These are phyloP conservation scores for Geotrupes spiniger DNA, from an alignment of 2,888 invertebrate genomes.

Conservation along the genomic window DNA sequence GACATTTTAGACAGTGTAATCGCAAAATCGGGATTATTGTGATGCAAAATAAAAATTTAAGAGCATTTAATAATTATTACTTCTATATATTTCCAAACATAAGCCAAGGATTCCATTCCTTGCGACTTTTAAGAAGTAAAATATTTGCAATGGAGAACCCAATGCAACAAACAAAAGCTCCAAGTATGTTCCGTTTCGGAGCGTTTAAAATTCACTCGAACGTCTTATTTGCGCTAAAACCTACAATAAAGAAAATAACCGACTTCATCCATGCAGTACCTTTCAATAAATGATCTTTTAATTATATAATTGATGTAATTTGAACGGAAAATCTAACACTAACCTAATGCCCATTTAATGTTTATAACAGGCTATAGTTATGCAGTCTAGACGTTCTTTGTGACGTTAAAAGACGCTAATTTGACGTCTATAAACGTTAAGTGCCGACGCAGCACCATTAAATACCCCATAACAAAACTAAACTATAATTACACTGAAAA, in stretches of 20 bases:
- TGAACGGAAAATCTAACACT: conserved; percentile 30
- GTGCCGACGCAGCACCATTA: conserved; percentile 32
- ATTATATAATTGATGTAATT: conserved; percentile 4
- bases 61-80: too few species aligned
- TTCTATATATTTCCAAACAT: too few species aligned
- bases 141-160: too few species aligned
- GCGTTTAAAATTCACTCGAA: conserved; percentile 11
- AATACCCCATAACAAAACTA: conserved; percentile 24
- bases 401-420: conserved; percentile 45
- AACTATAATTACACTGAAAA: conserved; percentile 28
- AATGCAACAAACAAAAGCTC: too few species aligned
- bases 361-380: conserved; percentile 39
- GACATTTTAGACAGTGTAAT: too few species aligned
- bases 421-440: conserved; percentile 41
- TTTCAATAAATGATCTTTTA: conserved; percentile 23
- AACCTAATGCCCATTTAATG: conserved; percentile 39
- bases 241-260: conserved; percentile 22
- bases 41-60: too few species aligned
- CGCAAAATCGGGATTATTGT: too few species aligned
- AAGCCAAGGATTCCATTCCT: too few species aligned
- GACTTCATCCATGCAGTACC: conserved; percentile 13
- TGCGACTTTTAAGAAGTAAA: too few species aligned
- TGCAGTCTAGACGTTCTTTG: conserved; percentile 37
- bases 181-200: too few species aligned
- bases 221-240: conserved; percentile 20